Percentiles rank a stretch among this genome's conserved stretches.
Evolutionary conservation across 2,888 invertebrate genomes (phyloP).

Genomic region (Panorpa germanica): DNA sequence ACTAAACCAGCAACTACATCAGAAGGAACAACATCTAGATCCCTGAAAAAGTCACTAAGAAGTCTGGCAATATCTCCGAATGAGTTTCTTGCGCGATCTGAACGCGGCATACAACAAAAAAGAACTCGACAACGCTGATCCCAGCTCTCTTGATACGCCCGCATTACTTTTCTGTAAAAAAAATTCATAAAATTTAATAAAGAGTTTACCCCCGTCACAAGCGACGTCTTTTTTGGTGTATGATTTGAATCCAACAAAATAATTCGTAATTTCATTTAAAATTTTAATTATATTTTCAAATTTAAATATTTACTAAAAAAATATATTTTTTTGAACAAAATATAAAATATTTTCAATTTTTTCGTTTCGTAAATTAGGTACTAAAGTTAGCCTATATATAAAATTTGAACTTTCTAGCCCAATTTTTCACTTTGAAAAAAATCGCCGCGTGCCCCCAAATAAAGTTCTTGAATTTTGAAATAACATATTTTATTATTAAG

Average conservation of each 20-base stretch:
- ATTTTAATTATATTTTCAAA: neutral
- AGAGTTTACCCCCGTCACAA: too few species aligned
- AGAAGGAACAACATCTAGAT: constrained; percentile 72
- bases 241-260: too few species aligned
- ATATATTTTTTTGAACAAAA: constrained; percentile 7
- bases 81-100: constrained; percentile 59
- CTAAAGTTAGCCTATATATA: too few species aligned
- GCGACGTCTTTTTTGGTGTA: too few species aligned
- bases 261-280: neutral
- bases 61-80: constrained; percentile 70
- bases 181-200: constrained; percentile 6
- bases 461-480: too few species aligned
- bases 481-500: too few species aligned
- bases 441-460: too few species aligned
- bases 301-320: neutral
- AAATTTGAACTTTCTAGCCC: too few species aligned
- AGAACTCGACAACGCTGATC: constrained; percentile 61
- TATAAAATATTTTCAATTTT: too few species aligned
- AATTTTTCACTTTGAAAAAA: too few species aligned
- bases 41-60: constrained; percentile 71
- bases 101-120: constrained; percentile 65
- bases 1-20: constrained; percentile 75
- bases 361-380: too few species aligned
- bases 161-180: constrained; percentile 54
- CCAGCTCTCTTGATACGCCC: constrained; percentile 79